phyloP scores from a whole-genome alignment of 1,140 invertebrate species.

The Drosophila erecta region DNA sequence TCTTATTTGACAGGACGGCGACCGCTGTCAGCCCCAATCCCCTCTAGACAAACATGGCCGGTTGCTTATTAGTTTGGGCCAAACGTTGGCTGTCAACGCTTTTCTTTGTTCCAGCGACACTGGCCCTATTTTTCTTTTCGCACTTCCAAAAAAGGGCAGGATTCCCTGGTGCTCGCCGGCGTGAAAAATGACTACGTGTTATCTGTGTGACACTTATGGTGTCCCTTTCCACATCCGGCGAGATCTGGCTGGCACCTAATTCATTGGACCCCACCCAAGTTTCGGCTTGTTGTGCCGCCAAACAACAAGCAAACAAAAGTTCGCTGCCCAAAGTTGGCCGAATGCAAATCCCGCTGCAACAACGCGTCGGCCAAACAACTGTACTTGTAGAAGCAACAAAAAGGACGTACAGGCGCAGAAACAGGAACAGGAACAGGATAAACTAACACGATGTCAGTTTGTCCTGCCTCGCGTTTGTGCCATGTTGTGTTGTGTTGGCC shows the following conservation, averaged over 20 bases:
- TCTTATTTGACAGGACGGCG: conserved; percentile 52
- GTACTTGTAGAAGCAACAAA: background rate
- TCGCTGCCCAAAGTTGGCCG: conserved; percentile 41
- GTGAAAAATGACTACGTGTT: conserved; percentile 34
- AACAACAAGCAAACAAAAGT: conserved; percentile 56
- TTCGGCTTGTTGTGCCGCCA: conserved; percentile 36
- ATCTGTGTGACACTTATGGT: conserved; percentile 36
- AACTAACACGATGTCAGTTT: background rate
- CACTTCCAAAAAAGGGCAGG: background rate
- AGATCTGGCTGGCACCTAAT: conserved; percentile 21
- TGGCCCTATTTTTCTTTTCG: conserved; percentile 7
- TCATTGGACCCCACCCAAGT: conserved; percentile 36
- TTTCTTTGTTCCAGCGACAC: conserved; percentile 14
- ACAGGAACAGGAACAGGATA: background rate
- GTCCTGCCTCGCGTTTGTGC: background rate
- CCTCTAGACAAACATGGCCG: conserved; percentile 7
- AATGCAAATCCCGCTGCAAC: conserved; percentile 46
- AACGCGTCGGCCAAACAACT: background rate
- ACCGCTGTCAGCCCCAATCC: conserved; percentile 33
- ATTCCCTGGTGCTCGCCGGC: conserved; percentile 5
- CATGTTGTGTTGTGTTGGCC: background rate
- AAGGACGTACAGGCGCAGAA: background rate
- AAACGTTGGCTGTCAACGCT: conserved; percentile 29
- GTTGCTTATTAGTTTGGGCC: conserved; percentile 32
- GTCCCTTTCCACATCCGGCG: background rate